Base-by-base conservation (phyloP, 2,888 invertebrate species). In the Dolichomitus sp. region DNA sequence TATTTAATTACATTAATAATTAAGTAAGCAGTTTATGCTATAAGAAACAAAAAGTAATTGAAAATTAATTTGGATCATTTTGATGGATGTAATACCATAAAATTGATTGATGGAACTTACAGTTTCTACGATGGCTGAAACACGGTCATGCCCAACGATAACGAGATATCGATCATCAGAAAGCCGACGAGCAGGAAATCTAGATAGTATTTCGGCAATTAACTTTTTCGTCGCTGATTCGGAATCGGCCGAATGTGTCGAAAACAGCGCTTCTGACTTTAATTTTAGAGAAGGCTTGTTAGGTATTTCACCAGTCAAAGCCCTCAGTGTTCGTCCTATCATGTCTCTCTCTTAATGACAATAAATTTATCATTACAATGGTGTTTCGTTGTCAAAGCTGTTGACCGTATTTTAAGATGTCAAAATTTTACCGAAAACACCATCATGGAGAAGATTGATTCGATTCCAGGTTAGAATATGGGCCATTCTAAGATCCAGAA, bases 401-500 rank as follows among this genome's bases (percentile, higher is more conserved):
- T 45, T n/a, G 17, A 52, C 14, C 19, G 4, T 9, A 23, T 12
- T 37, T 40, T 12, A 4, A 23, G 11, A n/a, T 23, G 30, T 57
- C 30, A 40, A 57, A 12, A 54, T 30, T 63, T 90, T 94, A 97
- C 97, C 95, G 86, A 97, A 94, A 0, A 96, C 96, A 80, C 96
- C 95, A 90, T 98, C 98, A 87, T 97, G 96, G 30, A 98, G 93
- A 52, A 98, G 94, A 52, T 96, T 95, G 14, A 96, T 95, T 0
- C 96, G 95, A 88, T 96, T 96, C 97, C 97, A 98, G 57, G 95
- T 94, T 7, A 97, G 95, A 0, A 95, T 95, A 63, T 95, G 94
- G 50, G 95, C 94, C 5, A 96, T 95, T 88, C 97, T 95, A 78
- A 97, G 94, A 92, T 98, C 98, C 1, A 97, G 94, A 7, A 98